Evolutionary conservation across 2,113 vertebrate species (phyloP), one percentile per base, ranked within the genome.

Genomic region (Eleginops maclovinus): DNA sequence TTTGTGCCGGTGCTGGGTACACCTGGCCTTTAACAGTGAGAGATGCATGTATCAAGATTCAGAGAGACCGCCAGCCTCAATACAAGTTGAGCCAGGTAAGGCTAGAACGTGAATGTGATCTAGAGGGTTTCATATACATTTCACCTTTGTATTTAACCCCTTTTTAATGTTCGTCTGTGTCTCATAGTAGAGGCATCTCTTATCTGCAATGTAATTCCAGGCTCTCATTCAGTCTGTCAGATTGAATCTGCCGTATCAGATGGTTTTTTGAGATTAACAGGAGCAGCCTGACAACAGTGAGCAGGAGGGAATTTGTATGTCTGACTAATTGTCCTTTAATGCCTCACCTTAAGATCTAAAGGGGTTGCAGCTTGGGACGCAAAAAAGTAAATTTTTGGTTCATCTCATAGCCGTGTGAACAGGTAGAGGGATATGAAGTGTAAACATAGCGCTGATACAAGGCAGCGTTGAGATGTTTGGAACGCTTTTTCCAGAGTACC

Each of bases 191-290:
- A 66, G 44, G 16, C 62, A 58, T 74, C 70, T 63, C 55, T 82
- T 68, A 80, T 76, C 75, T 31, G 78, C 40, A 56, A 55, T 71
- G 67, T 56, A 64, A 89, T 87, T 83, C 61, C 16, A 0, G 44
- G 40, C 26, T 81, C 24, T 60, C 68, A 84, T 85, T 80, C 28
- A 41, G 43, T 72, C 77, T 73, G 72, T 77, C 5, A 12, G 56
- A 78, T 79, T 51, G 62, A 82, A 80, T 82, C 44, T 63, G 40
- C 60, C 69, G 70, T 64, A 84, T 89, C 73, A 75, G 69, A 90
- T 88, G 63, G 65, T 58, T 72, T 17, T 67, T 72, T 31, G 36
- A 81, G 75, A 89, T 87, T 68, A 76, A 13, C 28, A 10, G 47
- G 41, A 24, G 60, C 67, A 47, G 58, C n/a, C 21, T 63, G 71